Base-by-base conservation (phyloP, 2,888 invertebrate genomes). In the Lysandra coridon region DNA sequence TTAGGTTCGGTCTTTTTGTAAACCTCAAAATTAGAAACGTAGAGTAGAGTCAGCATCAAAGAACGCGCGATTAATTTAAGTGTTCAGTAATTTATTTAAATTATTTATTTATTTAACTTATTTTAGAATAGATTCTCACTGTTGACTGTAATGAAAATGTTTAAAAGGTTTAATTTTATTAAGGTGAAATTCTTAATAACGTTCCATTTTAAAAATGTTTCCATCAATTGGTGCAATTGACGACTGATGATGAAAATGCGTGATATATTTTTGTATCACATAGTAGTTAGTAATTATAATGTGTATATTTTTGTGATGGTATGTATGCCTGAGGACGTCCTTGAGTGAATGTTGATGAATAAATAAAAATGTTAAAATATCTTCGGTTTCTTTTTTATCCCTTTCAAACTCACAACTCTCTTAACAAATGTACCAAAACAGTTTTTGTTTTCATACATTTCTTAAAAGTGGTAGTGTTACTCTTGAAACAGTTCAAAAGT, bases 321-420 rank as follows among this genome's bases (percentile, higher is more conserved):
- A 85, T 94, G 93, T 85, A 85, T 94, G 93, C 87, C 87, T 94
- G 93, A 91, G 94, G 94, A 94, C 94, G 94, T 94, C 94, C 94
- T 94, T 93, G 94, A 89, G 87, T 94, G 94, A 83, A 88, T 94
- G 94, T 92, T 91, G 89, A 90, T 90, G 90, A 23, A 69, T 91
- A 88, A 90, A 92, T 89, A 91, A 91, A 91, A 88, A 87, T 87
- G 85, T 86, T 85, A 83, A 85, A 80, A 80, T 81, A 79, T 81
- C 80, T 17, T 30, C 33, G 30, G 40, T 62, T 49, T 75, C 44
- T 74, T 78, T 62, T 44, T 75, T 69, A 69, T 37, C 33, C 33
- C 12, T 30, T 12, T 30, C 64, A 5, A 30, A 64, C 4, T 4
- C 12, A 12, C 49, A 49, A 49, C 49, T 30, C 69, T 14, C 69